phyloP scores from a whole-genome alignment of 2,113 vertebrate species.

The Eira barbara region DNA sequence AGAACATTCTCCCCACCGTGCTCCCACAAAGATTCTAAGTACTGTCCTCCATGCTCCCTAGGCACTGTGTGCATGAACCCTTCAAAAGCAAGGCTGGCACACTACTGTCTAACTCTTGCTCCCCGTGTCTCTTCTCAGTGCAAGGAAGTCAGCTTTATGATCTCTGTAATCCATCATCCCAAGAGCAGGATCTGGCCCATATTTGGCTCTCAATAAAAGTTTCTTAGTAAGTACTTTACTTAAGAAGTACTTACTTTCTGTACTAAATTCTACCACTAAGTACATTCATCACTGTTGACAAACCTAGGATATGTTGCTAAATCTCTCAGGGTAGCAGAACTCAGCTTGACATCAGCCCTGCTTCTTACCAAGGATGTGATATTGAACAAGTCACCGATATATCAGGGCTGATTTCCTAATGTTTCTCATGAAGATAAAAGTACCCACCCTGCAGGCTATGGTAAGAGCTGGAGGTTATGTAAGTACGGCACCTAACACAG shows the following conservation, averaged over 20 bases:
- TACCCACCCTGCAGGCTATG: neutral
- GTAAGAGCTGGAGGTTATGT: neutral
- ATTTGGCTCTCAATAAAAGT: neutral
- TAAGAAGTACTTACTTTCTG: neutral
- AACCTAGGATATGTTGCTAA: neutral
- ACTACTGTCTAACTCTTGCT: neutral
- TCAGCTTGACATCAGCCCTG: neutral
- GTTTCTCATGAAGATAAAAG: neutral
- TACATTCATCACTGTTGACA: neutral
- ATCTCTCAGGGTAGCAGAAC: neutral
- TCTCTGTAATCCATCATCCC: neutral
- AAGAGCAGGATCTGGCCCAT: neutral
- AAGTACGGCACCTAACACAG: neutral
- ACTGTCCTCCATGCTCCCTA: no score
- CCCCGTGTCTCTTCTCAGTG: neutral
- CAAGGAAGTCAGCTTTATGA: neutral
- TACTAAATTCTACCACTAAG: neutral
- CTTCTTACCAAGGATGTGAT: neutral
- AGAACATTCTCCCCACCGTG: neutral
- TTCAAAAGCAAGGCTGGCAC: neutral
- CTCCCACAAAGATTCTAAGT: no score
- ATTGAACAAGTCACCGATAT: neutral
- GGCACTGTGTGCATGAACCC: rapidly evolving
- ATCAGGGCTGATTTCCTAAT: neutral
- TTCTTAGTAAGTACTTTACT: neutral